Evolutionary conservation across 2,888 invertebrate species (phyloP).

Genomic region (Erpobdella octoculata): DNA sequence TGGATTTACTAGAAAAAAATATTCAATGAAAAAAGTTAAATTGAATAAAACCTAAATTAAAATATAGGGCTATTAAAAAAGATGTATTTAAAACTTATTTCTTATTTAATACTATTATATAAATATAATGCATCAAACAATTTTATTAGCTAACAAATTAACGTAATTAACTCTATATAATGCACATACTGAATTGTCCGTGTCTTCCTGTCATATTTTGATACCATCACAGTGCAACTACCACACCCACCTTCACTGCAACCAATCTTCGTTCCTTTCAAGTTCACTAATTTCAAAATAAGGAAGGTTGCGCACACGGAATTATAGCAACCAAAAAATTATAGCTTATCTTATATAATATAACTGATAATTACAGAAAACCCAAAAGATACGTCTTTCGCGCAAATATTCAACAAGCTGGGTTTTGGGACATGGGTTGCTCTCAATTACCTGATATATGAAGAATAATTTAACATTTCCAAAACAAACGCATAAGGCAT

Average conservation of each 20-base stretch:
- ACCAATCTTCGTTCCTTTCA: slow-evolving; percentile 74
- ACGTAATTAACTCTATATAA: not conserved
- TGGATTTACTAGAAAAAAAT: not conserved
- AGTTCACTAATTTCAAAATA: no score
- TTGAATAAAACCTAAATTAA: no score
- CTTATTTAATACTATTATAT: no score
- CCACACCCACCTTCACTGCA: slow-evolving; percentile 91
- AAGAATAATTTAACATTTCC: no score
- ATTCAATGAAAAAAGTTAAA: not conserved
- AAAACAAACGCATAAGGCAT: no score
- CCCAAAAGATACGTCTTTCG: slow-evolving; percentile 30
- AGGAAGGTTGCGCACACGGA: no score
- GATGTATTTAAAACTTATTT: no score
- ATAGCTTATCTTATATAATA: not conserved
- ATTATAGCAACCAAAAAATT: no score
- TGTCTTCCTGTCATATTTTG: slow-evolving; percentile 59
- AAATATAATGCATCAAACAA: no score
- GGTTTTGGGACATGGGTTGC: slow-evolving; percentile 25
- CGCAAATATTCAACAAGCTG: slow-evolving; percentile 29
- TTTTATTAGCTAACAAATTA: not conserved
- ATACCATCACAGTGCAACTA: slow-evolving; percentile 87
- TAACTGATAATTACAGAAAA: not conserved
- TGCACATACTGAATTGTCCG: not conserved
- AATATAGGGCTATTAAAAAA: no score
- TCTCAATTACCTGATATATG: slow-evolving; percentile 30